Base-by-base conservation (phyloP, 2,113 vertebrate genomes). In the Calyptommatus sinebrachiatus region DNA sequence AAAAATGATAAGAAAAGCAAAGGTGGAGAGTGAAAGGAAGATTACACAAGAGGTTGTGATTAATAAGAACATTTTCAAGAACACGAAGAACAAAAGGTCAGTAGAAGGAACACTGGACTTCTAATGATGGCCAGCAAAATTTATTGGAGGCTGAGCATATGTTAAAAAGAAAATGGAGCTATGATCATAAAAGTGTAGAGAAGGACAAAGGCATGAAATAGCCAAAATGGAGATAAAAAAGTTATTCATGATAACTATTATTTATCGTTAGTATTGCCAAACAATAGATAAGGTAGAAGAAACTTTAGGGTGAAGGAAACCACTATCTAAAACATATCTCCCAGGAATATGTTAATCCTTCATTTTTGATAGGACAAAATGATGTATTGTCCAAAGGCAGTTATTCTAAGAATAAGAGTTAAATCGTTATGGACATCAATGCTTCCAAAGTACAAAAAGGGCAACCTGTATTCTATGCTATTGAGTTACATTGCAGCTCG, bases 51-150 rank as follows among this genome's bases (percentile, higher is more conserved):
- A 71, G 48, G 4, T 14, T 77, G 76, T 69, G 70, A 80, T 80
- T 80, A 81, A 82, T 35, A 83, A 84, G 46, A 79, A 75, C 65
- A 68, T 60, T 75, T 83, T 79, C 46, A 81, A 84, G 57, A 76
- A 53, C 21, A 45, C n/a, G 22, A 73, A 61, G 77, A 89, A 62
- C 53, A 77, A 82, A 69, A 57, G 29, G 66, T 88, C 77, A 86
- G 16, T 41, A 78, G 50, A 65, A 81, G 81, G 84, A 85, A 71
- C 1, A 53, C 8, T 12, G 77, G 7, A 21, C 7, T 18, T 7
- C 70, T 65, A 83, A 83, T 79, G 67, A 83, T 71, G 31, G 28
- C 46, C 82, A 76, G 71, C 24, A 63, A 73, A 81, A 71, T 81
- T 71, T 68, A 68, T 83, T 68, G 73, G 61, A 62, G 81, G 62